Percentiles rank a stretch among this genome's conserved stretches.
Conservation (phyloP, 2,888 invertebrate genomes). For the Paralinhomoeus sp. region DNA sequence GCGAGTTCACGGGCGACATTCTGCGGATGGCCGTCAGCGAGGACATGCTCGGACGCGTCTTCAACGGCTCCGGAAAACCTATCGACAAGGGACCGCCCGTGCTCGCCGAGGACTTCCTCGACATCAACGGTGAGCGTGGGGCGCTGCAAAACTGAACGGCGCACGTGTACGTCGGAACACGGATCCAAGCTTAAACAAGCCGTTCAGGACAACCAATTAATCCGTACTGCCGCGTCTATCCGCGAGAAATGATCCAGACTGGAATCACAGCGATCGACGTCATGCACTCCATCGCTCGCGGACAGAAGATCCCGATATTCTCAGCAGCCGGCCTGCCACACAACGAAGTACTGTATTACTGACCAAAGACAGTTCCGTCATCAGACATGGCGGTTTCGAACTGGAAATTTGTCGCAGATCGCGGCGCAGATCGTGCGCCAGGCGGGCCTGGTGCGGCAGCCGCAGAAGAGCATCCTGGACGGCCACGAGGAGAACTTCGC, state of each 20-base stretch:
- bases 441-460: slow-evolving; percentile 74
- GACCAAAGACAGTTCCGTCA: no score
- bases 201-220: slow-evolving; percentile 75
- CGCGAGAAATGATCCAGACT: slow-evolving; percentile 99
- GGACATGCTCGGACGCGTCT: slow-evolving; percentile 96
- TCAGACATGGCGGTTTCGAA: no score
- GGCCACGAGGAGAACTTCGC: slow-evolving; percentile 96
- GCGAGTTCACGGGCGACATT: slow-evolving; percentile 98
- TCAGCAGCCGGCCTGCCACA: slow-evolving; percentile 97
- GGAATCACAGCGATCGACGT: slow-evolving; percentile 95
- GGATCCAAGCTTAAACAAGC: no score
- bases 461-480: slow-evolving; percentile 72
- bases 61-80: slow-evolving; percentile 98
- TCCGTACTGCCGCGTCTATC: slow-evolving; percentile 98
- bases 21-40: slow-evolving; percentile 92
- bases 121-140: slow-evolving; percentile 54
- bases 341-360: no score
- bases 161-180: no score
- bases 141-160: no score
- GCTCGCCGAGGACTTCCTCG: slow-evolving; percentile 87
- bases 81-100: slow-evolving; percentile 98
- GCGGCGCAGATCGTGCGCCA: slow-evolving; percentile 99
- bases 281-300: slow-evolving; percentile 99
- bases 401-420: slow-evolving; percentile 46
- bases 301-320: slow-evolving; percentile 99